Evolutionary conservation across 2,113 vertebrate genomes (phyloP), one percentile per base, ranked within the genome.

Genomic region (Scalopus aquaticus): DNA sequence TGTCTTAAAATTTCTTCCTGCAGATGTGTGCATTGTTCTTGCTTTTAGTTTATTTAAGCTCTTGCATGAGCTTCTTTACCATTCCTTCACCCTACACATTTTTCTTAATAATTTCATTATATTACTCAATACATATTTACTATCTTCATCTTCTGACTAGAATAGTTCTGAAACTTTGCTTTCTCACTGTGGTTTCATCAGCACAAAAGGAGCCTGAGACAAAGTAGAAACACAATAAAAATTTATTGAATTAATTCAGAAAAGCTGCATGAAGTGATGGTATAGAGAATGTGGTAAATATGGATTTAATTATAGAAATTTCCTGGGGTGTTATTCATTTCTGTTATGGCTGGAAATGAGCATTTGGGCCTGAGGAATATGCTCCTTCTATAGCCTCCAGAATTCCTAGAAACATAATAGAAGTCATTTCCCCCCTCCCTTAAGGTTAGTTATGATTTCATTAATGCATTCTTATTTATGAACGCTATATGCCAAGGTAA

Each of bases 231-330:
- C 19, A 46, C 60, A 93, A 67, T 37, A 84, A 58, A 83, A 88
- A 88, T 46, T 74, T 83, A 90, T 12, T 82, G 91, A 94, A 79
- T 90, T 85, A 79, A 95, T 96, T 91, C 49, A 60, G 82, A 96
- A 95, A 54, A 94, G 6, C 44, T 67, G 11, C 37, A 82, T 67
- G 58, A 76, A 90, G 6, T 49, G 19, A 67, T 73, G 28, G 15
- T 42, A 13, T 65, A 7, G 37, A 70, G 56, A 90, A 77, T 24
- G 51, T 46, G 69, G 58, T 87, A 93, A 85, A 86, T 92, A 79
- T 42, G 35, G 32, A 80, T 86, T 89, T 90, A 92, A 83, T 72
- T 78, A 54, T 4, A 60, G 12, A 77, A 77, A 37, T 54, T 73
- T 90, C 51, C 72, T 73, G 35, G 26, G 62, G 54, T 87, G 64